Evolutionary conservation across 2,113 vertebrate species (phyloP), one percentile per base, ranked within the genome.

Genomic region (Pelecanoides urinatrix): DNA sequence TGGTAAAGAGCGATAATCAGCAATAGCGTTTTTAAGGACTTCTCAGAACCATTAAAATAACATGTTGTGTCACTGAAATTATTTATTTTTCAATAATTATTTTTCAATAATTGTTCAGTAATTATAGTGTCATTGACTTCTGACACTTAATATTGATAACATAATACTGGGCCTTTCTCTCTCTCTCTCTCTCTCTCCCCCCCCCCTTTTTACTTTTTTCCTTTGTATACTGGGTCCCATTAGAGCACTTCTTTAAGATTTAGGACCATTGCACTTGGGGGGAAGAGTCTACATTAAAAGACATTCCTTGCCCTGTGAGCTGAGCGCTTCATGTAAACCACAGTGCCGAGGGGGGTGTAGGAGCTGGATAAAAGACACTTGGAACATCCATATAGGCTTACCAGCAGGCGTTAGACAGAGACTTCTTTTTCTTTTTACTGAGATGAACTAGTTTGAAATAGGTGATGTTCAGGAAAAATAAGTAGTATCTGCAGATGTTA

Each of bases 311-410:
- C 16, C 20, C 23, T 70, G 16, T 61, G 32, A 88, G 7, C 18
- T 53, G 49, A 72, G 36, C 0, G 0, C 34, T 23, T 78, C 4
- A 1, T 58, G 23, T 53, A 82, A 75, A 72, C 38, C 9, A 26
- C 15, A 62, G 11, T 66, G 27, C 47, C 0, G 0, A 58, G 40
- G 16, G 11, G 29, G 3, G 2, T 42, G 34, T 61, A 32, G 56
- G 56, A 72, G 36, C 44, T 76, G 65, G 34, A 4, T 67, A 36
- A 21, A 29, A 40, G 40, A 29, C 7, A 38, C 20, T 49, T 63
- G 34, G 49, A 56, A n/a, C 47, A 26, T 83, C 36, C 21, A 4
- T 40, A 25, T 5, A 36, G 25, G 17, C 25, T 44, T 62, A 50
- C 32, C 16, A 72, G 34, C 55, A 71, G 52, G 47, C 7, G 0